These are phyloP conservation scores for Acipenser transmontanus DNA, from an alignment of 2,797 vertebrate genomes.

Conservation along the genomic window DNA sequence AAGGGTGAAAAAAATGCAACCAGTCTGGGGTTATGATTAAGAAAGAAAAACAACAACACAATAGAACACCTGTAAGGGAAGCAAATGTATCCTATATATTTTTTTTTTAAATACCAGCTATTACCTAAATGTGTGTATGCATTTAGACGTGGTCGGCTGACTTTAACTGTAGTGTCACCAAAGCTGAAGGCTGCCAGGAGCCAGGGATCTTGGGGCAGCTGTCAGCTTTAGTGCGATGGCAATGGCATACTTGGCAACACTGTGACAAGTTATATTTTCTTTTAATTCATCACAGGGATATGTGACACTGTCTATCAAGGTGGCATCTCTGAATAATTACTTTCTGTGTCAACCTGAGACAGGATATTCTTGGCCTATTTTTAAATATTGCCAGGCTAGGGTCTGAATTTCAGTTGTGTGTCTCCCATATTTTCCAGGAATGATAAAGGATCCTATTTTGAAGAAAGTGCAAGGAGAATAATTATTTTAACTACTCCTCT, in stretches of 20 bases:
- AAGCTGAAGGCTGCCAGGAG: not conserved
- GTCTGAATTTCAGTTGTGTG: no score
- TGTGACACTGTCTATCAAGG: slow-evolving; percentile 4
- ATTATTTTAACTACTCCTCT: no score
- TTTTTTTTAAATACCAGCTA: no score
- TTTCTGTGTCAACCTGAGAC: not conserved
- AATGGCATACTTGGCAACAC: not conserved
- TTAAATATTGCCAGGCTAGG: not conserved
- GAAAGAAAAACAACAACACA: no score
- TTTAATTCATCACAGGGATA: not conserved
- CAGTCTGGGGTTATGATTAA: no score
- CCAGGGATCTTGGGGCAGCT: not conserved
- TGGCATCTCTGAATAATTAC: not conserved
- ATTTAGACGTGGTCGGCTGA: not conserved
- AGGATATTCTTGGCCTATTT: not conserved
- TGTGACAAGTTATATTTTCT: not conserved
- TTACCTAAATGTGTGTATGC: not conserved
- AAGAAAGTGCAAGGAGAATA: no score
- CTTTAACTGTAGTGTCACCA: not conserved
- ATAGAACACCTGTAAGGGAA: no score
- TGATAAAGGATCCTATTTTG: no score
- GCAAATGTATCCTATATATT: no score
- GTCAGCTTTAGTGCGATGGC: not conserved
- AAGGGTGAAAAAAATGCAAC: no score
- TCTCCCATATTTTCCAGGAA: no score